Evolutionary conservation across 2,113 vertebrate genomes (phyloP), one percentile per base, ranked within the genome.

Genomic region (Pelobates fuscus): DNA sequence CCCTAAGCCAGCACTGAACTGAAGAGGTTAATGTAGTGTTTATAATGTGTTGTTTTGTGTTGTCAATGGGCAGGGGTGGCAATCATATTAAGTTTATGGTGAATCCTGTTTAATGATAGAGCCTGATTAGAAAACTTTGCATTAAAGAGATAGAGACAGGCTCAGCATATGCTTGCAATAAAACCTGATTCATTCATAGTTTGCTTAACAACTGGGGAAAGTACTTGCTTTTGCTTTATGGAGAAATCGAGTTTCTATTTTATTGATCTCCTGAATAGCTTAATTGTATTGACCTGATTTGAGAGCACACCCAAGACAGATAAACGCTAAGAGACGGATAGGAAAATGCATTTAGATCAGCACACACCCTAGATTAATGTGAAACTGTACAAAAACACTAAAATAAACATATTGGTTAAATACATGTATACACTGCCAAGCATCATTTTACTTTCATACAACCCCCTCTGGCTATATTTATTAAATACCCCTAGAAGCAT

Each of bases 81-180:
- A 67, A 71, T 71, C 44, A 63, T 65, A 44, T 77, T 25, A 61
- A 29, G 65, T 63, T 76, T 61, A 79, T 67, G 64, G 44, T 52
- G 43, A 79, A 79, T 79, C 67, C 67, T 62, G 78, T 79, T 78
- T 71, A 71, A 66, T 78, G 68, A 66, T 60, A 32, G 68, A 70
- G 59, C 67, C 44, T 77, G 78, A 77, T 79, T 79, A 79, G 73
- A 54, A 70, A 67, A 41, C 72, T 67, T 71, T 61, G 72, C 46
- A 70, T 58, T 18, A 71, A 67, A 41, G 68, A 67, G 61, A 71
- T 23, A 54, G 12, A 18, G 67, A 62, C 29, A 67, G 62, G 58
- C n/a, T 67, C 55, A 71, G 58, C 73, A 79, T 75, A 77, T 79
- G 78, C 62, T 72, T 43, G 32, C 46, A 61, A 76, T 79, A 76